These are phyloP conservation scores for Phaetusa simplex DNA, from an alignment of 2,113 vertebrate genomes.

Conservation along the genomic window DNA sequence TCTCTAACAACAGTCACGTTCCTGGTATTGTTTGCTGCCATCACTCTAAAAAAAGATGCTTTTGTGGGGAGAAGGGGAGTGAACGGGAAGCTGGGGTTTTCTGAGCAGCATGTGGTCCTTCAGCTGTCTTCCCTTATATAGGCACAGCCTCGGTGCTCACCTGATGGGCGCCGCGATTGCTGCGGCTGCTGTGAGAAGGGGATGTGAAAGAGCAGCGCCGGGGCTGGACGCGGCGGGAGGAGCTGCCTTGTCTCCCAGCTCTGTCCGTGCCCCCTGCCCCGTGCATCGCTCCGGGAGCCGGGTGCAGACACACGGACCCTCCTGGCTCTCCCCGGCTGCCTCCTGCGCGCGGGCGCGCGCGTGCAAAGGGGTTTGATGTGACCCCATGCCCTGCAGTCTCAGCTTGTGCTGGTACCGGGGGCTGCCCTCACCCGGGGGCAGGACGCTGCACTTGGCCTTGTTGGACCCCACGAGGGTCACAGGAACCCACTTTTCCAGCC, in stretches of 20 bases:
- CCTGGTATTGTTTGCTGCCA: neutral
- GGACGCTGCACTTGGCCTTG: neutral
- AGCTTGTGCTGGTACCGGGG: neutral
- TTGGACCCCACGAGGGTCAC: neutral
- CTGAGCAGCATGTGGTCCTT: neutral
- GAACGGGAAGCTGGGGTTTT: neutral
- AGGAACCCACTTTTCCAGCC: neutral
- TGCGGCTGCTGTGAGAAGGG: neutral
- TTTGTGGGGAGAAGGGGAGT: neutral
- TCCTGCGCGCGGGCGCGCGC: rapidly evolving
- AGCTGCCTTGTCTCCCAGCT: neutral
- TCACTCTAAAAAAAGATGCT: no score
- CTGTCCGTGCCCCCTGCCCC: rapidly evolving
- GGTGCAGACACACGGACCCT: no score
- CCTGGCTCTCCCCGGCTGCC: neutral
- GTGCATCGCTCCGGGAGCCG: neutral
- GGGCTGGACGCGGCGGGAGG: neutral
- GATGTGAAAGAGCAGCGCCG: neutral
- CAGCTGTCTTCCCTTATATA: neutral
- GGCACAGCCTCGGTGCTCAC: neutral
- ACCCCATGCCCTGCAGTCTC: neutral
- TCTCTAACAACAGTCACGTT: rapidly evolving
- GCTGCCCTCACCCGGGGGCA: neutral
- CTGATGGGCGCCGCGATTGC: neutral
- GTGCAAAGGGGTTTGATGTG: neutral